These are phyloP conservation scores for Luffia ferchaultella DNA, from an alignment of 2,888 invertebrate species.

Conservation along the genomic window DNA sequence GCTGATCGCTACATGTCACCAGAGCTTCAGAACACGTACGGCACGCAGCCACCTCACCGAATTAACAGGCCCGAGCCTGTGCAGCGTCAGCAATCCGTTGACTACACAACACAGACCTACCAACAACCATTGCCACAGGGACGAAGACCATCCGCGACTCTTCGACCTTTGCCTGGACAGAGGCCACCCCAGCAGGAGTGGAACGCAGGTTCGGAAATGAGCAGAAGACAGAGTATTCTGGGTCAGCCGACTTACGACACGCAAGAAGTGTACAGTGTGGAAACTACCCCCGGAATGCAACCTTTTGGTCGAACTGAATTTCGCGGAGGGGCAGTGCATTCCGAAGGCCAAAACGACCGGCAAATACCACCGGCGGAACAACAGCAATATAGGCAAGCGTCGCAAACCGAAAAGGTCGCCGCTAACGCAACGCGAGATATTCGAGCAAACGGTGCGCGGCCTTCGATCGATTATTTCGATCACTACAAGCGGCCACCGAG, in stretches of 20 bases:
- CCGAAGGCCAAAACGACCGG: conserved; percentile 37
- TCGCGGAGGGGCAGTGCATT: conserved; percentile 46
- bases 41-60: conserved; percentile 25
- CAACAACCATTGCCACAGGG: conserved; percentile 36
- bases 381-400: conserved; percentile 27
- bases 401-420: conserved; percentile 46
- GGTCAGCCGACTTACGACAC: conserved; percentile 43
- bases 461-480: conserved; percentile 91
- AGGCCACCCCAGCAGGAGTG: conserved; percentile 40
- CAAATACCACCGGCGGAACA: conserved; percentile 29
- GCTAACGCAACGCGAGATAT: conserved; percentile 48
- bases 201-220: conserved; percentile 32
- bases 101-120: conserved; percentile 34
- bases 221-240: conserved; percentile 44
- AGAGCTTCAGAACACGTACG: background rate
- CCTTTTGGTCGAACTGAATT: conserved; percentile 40
- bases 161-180: conserved; percentile 36
- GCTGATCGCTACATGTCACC: conserved; percentile 2
- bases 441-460: conserved; percentile 34
- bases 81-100: conserved; percentile 38
- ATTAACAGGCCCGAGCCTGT: conserved; percentile 33
- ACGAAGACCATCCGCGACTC: conserved; percentile 37
- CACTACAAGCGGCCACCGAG: conserved; percentile 93
- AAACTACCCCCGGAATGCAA: background rate
- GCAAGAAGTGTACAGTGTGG: conserved; percentile 29